A percentile compares a stretch with the other conserved stretches of the same genome.
Conservation (phyloP, 1,140 invertebrate species). For the Orussus abietinus region DNA sequence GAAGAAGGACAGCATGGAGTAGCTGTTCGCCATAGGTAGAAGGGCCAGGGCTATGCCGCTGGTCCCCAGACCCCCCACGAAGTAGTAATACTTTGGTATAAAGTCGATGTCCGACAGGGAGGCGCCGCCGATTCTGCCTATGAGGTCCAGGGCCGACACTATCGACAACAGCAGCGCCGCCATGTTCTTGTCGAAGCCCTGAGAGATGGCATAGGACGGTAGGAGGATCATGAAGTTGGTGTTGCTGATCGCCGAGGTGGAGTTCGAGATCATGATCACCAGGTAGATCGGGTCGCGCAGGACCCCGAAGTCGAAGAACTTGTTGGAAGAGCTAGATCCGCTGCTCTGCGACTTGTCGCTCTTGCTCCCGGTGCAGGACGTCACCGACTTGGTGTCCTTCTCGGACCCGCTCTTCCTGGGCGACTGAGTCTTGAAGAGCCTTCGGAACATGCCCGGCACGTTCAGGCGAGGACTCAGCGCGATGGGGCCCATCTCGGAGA, state of each 20-base stretch:
- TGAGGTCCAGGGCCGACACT: slow-evolving; percentile 72
- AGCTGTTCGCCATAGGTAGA: slow-evolving; percentile 62
- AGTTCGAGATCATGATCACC: slow-evolving; percentile 75
- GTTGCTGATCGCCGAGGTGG: slow-evolving; percentile 76
- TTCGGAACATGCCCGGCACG: slow-evolving; percentile 18
- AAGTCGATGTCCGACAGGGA: slow-evolving; percentile 71
- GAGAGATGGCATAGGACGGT: slow-evolving; percentile 66
- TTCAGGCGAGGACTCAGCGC: slow-evolving; percentile 19
- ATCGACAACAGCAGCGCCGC: slow-evolving; percentile 72
- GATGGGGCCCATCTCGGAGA: slow-evolving; percentile 25
- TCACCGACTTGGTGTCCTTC: slow-evolving; percentile 32
- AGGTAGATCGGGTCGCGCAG: slow-evolving; percentile 73
- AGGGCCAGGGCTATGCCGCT: slow-evolving; percentile 71
- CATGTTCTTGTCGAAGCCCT: slow-evolving; percentile 66
- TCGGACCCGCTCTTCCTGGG: slow-evolving; percentile 18
- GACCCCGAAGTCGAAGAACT: slow-evolving; percentile 68
- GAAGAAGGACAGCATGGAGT: slow-evolving; percentile 59
- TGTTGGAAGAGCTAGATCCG: slow-evolving; percentile 32
- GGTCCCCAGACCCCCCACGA: slow-evolving; percentile 68
- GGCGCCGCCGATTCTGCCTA: slow-evolving; percentile 76
- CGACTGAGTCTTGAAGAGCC: slow-evolving; percentile 19
- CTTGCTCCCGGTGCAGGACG: not conserved
- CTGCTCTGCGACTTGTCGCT: not conserved
- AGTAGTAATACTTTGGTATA: slow-evolving; percentile 76
- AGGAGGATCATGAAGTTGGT: slow-evolving; percentile 79